A percentile compares a stretch with the other conserved stretches of the same genome.
phyloP scores from a whole-genome alignment of 1,140 invertebrate species.

The Aphis craccivora region DNA sequence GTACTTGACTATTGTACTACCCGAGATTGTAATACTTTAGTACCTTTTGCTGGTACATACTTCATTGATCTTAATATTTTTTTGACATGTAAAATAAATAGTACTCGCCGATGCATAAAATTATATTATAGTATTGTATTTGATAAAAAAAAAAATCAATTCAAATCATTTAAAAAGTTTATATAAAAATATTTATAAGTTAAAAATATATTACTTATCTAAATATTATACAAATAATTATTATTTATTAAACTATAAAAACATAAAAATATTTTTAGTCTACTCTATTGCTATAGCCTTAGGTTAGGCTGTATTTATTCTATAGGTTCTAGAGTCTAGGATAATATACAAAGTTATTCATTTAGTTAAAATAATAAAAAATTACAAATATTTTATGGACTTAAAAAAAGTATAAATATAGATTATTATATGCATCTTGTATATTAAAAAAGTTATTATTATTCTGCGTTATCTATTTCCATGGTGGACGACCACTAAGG shows the following conservation, averaged over 20 bases:
- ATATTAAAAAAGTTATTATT: not conserved
- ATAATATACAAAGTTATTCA: not conserved
- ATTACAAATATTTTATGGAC: not conserved
- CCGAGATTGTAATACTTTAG: not conserved
- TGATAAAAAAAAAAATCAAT: not conserved
- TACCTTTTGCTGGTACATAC: not conserved
- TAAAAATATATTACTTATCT: not conserved
- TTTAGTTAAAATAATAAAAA: constrained; percentile 3
- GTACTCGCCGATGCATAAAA: not conserved
- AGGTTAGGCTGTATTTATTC: not conserved
- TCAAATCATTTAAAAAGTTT: not conserved
- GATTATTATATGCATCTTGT: not conserved
- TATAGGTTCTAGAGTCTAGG: not conserved
- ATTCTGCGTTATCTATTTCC: not conserved
- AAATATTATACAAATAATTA: not conserved
- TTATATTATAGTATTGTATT: not conserved
- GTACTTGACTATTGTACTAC: not conserved
- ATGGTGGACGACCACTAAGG: not conserved
- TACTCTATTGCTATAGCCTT: not conserved
- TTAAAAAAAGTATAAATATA: not conserved
- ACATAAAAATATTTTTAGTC: not conserved
- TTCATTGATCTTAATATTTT: not conserved
- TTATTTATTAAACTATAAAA: not conserved
- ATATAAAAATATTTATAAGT: not conserved
- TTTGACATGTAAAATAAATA: too few relatives aligned